These are phyloP conservation scores for Trichogramma evanescens DNA, from an alignment of 2,888 invertebrate genomes.

Conservation along the genomic window DNA sequence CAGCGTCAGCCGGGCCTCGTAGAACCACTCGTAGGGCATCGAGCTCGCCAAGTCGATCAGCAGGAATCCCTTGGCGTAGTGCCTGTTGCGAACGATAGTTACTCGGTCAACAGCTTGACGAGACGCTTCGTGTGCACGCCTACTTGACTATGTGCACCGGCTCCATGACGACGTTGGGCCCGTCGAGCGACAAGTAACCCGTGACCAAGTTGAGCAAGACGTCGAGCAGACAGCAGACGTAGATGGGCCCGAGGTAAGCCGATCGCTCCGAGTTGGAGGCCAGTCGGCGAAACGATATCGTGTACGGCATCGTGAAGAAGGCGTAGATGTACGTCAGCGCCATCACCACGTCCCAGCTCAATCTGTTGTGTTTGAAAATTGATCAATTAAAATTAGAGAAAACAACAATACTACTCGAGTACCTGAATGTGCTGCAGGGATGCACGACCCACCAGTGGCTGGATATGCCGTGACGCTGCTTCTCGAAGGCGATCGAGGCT, in stretches of 20 bases:
- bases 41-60: slow-evolving; percentile 40
- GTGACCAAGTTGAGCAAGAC: slow-evolving; percentile 40
- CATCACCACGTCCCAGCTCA: slow-evolving; percentile 37
- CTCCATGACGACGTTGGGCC: slow-evolving; percentile 33
- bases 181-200: slow-evolving; percentile 32
- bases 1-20: slow-evolving; percentile 20
- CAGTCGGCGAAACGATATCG: slow-evolving; percentile 30
- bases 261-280: slow-evolving; percentile 17
- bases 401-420: too few species aligned
- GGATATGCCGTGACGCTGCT: slow-evolving; percentile 36
- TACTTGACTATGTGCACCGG: slow-evolving; percentile 30
- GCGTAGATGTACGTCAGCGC: slow-evolving; percentile 30
- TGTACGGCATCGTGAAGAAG: slow-evolving; percentile 32
- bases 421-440: slow-evolving; percentile 40
- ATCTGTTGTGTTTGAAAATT: slow-evolving; percentile 26
- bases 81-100: slow-evolving; percentile 29
- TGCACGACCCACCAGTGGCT: slow-evolving; percentile 40
- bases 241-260: slow-evolving; percentile 27
- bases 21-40: slow-evolving; percentile 35
- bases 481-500: slow-evolving; percentile 40
- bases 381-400: not conserved
- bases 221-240: slow-evolving; percentile 31
- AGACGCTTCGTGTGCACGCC: too few species aligned
- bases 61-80: slow-evolving; percentile 38
- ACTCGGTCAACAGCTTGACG: not conserved